Evolutionary conservation across 2,888 invertebrate genomes (phyloP).

Genomic region (Apamea crenata): DNA sequence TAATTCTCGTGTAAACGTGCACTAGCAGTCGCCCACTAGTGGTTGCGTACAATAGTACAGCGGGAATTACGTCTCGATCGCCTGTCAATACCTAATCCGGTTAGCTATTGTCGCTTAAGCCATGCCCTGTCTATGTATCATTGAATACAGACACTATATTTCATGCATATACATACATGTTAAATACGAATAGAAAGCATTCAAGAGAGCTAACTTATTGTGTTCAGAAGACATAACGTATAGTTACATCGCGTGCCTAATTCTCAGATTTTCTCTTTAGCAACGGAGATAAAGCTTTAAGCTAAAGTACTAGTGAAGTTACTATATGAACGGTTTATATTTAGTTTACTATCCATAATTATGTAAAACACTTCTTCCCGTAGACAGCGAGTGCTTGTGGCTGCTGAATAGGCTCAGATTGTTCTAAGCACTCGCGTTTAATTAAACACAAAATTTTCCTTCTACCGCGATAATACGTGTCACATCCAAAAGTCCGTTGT

Average conservation of each 20-base stretch:
- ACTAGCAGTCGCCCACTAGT: not conserved
- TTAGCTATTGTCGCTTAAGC: slow-evolving; percentile 28
- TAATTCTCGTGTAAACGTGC: slow-evolving; percentile 4
- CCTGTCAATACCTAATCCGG: slow-evolving; percentile 32
- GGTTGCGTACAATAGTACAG: slow-evolving; percentile 6
- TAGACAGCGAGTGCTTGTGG: not conserved
- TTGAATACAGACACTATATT: not conserved
- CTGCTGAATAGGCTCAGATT: slow-evolving; percentile 41
- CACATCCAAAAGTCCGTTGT: slow-evolving; percentile 53
- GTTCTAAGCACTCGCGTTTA: slow-evolving; percentile 49
- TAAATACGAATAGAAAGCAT: not conserved
- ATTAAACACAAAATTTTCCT: slow-evolving; percentile 51
- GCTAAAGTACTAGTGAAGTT: not conserved
- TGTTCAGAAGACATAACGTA: not conserved
- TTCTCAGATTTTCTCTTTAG: not conserved
- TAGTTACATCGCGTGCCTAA: not conserved
- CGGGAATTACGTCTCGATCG: slow-evolving; percentile 41
- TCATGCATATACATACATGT: not conserved
- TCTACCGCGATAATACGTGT: slow-evolving; percentile 58
- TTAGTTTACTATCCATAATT: not conserved
- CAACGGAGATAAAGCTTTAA: not conserved
- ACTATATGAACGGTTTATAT: not conserved
- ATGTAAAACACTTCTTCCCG: not conserved
- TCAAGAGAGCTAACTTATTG: not conserved
- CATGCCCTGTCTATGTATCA: not conserved